phyloP scores from a whole-genome alignment of 1,140 invertebrate species.

The Apocrypta bakeri region DNA sequence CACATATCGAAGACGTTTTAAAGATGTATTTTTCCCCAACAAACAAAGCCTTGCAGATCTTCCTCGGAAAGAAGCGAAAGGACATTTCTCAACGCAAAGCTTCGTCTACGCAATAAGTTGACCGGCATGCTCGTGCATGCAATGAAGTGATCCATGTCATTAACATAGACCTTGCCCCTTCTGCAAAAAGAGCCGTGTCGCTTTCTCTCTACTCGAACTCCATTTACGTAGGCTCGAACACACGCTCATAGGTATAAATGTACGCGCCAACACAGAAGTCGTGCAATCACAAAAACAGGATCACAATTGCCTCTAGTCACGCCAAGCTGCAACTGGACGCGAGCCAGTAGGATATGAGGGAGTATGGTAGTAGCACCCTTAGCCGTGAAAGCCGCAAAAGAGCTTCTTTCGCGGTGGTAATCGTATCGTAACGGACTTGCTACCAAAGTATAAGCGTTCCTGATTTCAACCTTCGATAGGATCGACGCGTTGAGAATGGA shows the following conservation, averaged over 20 bases:
- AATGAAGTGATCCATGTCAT: slow-evolving; percentile 69
- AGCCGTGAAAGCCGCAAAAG: slow-evolving; percentile 12
- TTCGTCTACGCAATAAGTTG: background rate
- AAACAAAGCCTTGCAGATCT: no score
- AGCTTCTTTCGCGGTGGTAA: slow-evolving; percentile 51
- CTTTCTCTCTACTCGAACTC: slow-evolving; percentile 34
- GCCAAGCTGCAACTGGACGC: slow-evolving; percentile 52
- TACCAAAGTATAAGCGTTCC: background rate
- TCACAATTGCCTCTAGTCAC: slow-evolving; percentile 69
- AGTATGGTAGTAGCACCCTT: background rate
- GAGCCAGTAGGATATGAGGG: background rate
- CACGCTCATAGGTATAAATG: no score
- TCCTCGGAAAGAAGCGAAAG: no score
- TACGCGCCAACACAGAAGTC: background rate
- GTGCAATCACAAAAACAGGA: slow-evolving; percentile 51
- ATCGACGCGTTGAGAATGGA: background rate
- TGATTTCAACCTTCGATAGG: background rate
- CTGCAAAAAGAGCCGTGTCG: slow-evolving; percentile 53
- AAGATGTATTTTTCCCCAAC: no score
- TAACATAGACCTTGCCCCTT: slow-evolving; percentile 72
- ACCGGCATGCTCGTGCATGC: slow-evolving; percentile 61
- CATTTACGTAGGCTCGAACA: background rate
- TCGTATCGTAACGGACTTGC: slow-evolving; percentile 32
- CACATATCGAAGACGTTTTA: no score
- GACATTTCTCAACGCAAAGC: no score